A percentile compares a stretch with the other conserved stretches of the same genome.
Conservation (phyloP, 2,888 invertebrate genomes). For the Ganaspis brasiliensis region DNA sequence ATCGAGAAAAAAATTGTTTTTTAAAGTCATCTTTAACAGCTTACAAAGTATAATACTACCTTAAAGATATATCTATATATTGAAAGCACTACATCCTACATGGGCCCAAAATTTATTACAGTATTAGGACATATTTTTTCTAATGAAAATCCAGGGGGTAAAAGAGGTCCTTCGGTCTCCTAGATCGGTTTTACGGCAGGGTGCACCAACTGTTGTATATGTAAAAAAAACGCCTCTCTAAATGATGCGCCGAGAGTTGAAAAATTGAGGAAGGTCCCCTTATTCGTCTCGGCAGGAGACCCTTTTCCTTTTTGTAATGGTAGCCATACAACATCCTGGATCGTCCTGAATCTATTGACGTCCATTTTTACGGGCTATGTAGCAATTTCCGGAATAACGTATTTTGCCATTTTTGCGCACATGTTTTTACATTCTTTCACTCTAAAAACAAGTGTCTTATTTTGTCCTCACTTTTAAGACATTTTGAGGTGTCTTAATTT, state of each 20-base stretch:
- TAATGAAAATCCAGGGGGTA: conserved; percentile 30
- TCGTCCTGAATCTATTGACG: not conserved
- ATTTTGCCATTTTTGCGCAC: too few relatives aligned
- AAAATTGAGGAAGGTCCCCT: conserved; percentile 1
- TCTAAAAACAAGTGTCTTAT: too few relatives aligned
- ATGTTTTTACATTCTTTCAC: too few relatives aligned
- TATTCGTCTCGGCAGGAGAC: conserved; percentile 20
- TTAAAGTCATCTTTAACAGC: too few relatives aligned
- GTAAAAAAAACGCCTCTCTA: conserved; percentile 22
- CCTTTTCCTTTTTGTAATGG: not conserved
- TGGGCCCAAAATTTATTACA: too few relatives aligned
- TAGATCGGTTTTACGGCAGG: not conserved
- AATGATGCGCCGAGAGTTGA: conserved; percentile 9
- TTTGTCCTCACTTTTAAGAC: too few relatives aligned
- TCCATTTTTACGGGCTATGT: not conserved
- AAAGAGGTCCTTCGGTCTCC: not conserved
- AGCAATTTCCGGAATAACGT: not conserved
- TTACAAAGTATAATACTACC: too few relatives aligned
- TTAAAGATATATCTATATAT: too few relatives aligned
- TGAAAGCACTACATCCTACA: too few relatives aligned
- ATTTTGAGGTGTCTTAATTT: too few relatives aligned
- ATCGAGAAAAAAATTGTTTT: too few relatives aligned
- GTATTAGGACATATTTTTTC: not conserved
- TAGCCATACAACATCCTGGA: not conserved
- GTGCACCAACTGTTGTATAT: not conserved